Base-by-base conservation (phyloP, 1,140 invertebrate species). In the Paralvinella palmiformis region DNA sequence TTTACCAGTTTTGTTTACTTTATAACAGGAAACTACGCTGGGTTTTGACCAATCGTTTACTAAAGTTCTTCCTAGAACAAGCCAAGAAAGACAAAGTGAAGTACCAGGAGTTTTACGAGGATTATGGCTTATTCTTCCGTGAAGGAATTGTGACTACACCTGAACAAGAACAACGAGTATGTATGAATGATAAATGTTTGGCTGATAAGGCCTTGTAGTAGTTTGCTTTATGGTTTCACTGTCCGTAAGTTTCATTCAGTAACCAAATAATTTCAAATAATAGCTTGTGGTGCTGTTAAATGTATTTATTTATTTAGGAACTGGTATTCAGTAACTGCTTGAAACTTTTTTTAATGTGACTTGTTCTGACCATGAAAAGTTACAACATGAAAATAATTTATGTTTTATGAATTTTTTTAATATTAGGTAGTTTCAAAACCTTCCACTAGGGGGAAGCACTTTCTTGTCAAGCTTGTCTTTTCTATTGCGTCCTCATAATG, bases 71-170 rank as follows among this genome's bases (percentile, higher is more conserved):
- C 45, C 82, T 88, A 63, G 92, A 97, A 10, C 87, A 88, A 78
- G 84, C 91, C 24, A 88, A 86, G 45, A 96, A 97, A 77, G 87
- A 96, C 71, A 81, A 85, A 0, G 87, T 88, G 20, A 88, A 88
- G 52, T 98, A 91, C 79, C 84, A 87, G 44, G 83, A 88, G 56
- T 98, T 98, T 79, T 97, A 96, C 75, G 86, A 87, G 36, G 91
- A 96, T 72, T 98, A 96, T 79, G 89, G 89, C 1, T 77, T 96
- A 36, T 98, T 95, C 76, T 85, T 98, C 15, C 95, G 97, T 75
- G 94, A 98, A 82, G 95, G 94, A 35, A 94, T 98, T 73, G 87
- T 97, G 5, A 89, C 89, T 1, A 88, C 87, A 62, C 81, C 85
- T 58, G 89, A 91, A 73, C 86, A 90, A 66, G 72, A 85, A 0